Percentiles rank a stretch among this genome's conserved stretches.
phyloP scores from a whole-genome alignment of 1,140 invertebrate species.

The Drosophila asahinai region DNA sequence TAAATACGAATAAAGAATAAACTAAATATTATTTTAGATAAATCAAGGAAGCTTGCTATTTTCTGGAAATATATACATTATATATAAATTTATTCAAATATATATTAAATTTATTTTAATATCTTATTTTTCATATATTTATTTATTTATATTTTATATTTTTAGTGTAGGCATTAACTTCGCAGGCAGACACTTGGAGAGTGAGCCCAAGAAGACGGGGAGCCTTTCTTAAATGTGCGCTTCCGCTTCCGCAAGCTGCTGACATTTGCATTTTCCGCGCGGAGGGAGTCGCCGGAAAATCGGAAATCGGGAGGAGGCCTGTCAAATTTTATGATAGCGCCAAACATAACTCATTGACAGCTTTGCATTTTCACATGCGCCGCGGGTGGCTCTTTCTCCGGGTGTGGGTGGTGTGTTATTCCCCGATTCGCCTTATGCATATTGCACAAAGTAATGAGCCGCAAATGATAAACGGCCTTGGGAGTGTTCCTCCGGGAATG shows the following conservation, averaged over 20 bases:
- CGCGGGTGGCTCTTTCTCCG: background rate
- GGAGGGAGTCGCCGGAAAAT: background rate
- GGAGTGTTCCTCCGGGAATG: conserved; percentile 5
- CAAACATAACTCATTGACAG: conserved; percentile 84
- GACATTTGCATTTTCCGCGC: conserved; percentile 67
- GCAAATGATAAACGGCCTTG: conserved; percentile 79
- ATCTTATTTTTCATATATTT: no score
- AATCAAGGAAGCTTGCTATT: no score
- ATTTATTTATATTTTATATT: no score
- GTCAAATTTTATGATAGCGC: conserved; percentile 83
- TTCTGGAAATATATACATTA: no score
- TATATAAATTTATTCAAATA: no score
- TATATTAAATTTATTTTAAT: no score
- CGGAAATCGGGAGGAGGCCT: conserved; percentile 31
- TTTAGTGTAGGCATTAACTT: conserved; percentile 25
- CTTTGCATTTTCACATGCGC: conserved; percentile 80
- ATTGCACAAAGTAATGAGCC: conserved; percentile 84
- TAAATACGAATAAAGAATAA: no score
- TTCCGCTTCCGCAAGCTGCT: conserved; percentile 55
- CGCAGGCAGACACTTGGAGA: conserved; percentile 1
- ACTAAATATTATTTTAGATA: no score
- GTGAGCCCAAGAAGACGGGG: background rate
- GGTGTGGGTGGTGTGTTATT: conserved; percentile 6
- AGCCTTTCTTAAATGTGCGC: conserved; percentile 69
- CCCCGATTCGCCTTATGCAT: conserved; percentile 60